Conservation (phyloP, 2,113 vertebrate species). For the Phalacrocorax aristotelis region DNA sequence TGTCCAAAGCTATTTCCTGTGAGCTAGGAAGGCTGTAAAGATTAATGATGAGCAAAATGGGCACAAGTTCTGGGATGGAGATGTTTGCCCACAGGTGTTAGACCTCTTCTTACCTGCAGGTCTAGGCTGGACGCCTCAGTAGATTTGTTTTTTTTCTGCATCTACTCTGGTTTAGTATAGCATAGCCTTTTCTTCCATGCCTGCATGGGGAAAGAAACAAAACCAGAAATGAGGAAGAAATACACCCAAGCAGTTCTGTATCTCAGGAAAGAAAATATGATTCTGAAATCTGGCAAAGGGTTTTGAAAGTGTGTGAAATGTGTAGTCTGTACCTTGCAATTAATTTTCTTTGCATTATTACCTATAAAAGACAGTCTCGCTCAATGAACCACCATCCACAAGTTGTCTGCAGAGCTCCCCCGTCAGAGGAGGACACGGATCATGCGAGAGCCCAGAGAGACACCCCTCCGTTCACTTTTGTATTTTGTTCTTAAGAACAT, state of each 20-base stretch:
- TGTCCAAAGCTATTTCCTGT: background rate
- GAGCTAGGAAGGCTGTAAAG: background rate
- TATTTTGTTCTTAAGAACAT: background rate
- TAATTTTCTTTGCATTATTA: background rate
- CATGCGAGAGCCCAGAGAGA: background rate
- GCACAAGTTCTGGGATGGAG: background rate
- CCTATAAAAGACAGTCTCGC: background rate
- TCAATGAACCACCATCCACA: background rate
- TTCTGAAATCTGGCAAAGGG: background rate
- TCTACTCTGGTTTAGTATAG: background rate
- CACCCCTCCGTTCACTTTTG: background rate
- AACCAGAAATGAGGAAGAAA: background rate
- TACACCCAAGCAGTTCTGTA: background rate
- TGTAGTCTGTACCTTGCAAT: background rate
- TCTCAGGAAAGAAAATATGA: background rate
- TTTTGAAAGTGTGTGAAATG: background rate
- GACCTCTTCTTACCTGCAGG: background rate
- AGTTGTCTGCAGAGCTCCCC: background rate
- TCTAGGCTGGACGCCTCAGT: background rate
- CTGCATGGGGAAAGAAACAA: background rate
- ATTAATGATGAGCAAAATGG: background rate
- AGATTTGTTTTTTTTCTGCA: background rate
- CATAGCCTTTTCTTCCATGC: background rate
- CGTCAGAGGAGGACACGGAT: background rate
- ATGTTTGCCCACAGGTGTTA: background rate